Evolutionary conservation across 2,888 invertebrate genomes (phyloP).

Genomic region (Scaptomyza flava): DNA sequence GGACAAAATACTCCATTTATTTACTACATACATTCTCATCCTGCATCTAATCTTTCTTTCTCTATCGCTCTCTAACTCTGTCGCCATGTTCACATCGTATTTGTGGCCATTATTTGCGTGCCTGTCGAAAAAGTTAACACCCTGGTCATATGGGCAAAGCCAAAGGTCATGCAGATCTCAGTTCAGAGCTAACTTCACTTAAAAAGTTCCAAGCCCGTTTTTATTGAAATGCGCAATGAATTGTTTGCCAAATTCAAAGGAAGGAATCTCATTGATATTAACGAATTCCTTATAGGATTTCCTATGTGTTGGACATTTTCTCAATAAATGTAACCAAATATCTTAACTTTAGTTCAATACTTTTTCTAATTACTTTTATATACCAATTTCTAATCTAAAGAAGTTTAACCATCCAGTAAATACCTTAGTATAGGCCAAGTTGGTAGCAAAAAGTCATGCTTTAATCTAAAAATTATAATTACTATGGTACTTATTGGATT

Average conservation of each 20-base stretch:
- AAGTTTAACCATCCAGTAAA: no score
- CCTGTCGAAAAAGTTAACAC: slow-evolving; percentile 54
- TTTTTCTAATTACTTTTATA: neutral
- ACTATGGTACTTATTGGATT: no score
- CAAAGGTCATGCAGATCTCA: slow-evolving; percentile 32
- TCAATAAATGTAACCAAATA: neutral
- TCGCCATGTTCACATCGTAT: slow-evolving; percentile 16
- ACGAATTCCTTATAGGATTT: no score
- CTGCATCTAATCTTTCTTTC: no score
- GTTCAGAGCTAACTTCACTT: slow-evolving; percentile 2
- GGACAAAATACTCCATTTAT: slow-evolving; percentile 20
- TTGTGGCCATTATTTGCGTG: slow-evolving; percentile 58
- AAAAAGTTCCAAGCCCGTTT: slow-evolving; percentile 1
- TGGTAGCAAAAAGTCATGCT: no score
- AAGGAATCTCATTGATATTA: no score
- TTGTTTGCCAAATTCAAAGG: neutral
- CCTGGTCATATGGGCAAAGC: slow-evolving; percentile 42
- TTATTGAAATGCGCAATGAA: neutral
- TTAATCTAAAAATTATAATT: no score
- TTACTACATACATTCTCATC: neutral
- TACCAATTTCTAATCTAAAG: no score
- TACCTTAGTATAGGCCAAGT: no score
- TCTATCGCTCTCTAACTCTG: neutral
- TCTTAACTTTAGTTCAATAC: neutral
- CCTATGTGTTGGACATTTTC: no score